phyloP scores from a whole-genome alignment of 2,113 vertebrate species.

The Microcebus jonahi region DNA sequence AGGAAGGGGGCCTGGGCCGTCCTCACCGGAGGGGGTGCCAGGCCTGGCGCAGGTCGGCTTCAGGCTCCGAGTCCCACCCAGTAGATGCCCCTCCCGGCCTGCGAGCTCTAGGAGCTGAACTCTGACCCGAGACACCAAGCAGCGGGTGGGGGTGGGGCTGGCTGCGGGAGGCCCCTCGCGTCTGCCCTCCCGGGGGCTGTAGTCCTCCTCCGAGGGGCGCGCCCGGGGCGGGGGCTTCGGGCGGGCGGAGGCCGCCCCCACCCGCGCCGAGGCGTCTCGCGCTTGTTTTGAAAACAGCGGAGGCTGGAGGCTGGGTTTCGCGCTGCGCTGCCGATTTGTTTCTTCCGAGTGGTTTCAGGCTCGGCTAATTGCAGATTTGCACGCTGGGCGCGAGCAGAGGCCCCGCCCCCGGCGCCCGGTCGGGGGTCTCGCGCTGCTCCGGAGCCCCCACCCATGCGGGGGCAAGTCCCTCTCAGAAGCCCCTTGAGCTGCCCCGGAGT shows the following conservation, averaged over 20 bases:
- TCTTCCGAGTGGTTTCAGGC: slow-evolving; percentile 62
- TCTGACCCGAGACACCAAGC: background rate
- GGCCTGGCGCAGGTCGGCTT: background rate
- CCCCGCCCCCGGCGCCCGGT: background rate
- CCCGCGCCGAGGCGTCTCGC: background rate
- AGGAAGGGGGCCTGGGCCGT: background rate
- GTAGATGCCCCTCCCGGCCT: too few species aligned
- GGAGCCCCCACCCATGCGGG: accelerated
- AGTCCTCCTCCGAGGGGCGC: too few species aligned
- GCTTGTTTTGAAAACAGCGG: slow-evolving; percentile 51
- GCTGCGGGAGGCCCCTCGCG: background rate
- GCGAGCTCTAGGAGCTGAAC: background rate
- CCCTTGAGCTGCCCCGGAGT: background rate
- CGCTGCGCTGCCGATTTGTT: slow-evolving; percentile 39
- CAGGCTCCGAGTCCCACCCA: too few species aligned
- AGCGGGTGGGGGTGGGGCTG: background rate
- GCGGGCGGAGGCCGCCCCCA: too few species aligned
- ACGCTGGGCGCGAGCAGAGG: background rate
- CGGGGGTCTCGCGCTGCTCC: background rate
- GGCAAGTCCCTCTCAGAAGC: background rate
- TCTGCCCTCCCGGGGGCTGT: background rate
- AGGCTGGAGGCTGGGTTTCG: slow-evolving; percentile 7
- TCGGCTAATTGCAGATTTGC: slow-evolving; percentile 67
- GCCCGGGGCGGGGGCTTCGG: too few species aligned
- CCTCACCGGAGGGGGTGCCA: background rate